phyloP scores from a whole-genome alignment of 2,888 invertebrate genomes.

The Brachyptera putata region DNA sequence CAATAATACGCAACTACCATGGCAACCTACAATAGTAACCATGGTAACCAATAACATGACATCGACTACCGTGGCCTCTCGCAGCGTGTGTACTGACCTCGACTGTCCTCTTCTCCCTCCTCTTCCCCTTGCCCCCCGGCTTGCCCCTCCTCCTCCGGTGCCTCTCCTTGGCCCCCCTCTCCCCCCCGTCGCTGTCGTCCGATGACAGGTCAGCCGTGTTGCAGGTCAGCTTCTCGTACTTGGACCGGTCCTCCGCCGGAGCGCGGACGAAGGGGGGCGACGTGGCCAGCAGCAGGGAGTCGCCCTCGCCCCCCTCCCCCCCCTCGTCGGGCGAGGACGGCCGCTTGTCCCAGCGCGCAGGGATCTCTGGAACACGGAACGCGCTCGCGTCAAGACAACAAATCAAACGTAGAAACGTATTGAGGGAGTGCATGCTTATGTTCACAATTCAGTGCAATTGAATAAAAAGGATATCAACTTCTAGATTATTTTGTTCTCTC shows the following conservation, averaged over 20 bases:
- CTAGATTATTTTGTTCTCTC: no score
- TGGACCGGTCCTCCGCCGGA: conserved; percentile 64
- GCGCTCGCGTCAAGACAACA: no score
- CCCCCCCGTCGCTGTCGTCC: conserved; percentile 43
- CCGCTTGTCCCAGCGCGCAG: background rate
- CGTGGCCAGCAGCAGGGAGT: conserved; percentile 33
- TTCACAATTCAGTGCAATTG: no score
- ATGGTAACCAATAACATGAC: no score
- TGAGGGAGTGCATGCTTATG: no score
- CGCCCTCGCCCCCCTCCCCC: conserved; percentile 3
- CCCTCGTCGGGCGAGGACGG: conserved; percentile 6
- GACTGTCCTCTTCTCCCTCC: conserved; percentile 38
- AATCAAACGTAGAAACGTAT: no score
- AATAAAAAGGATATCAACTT: no score
- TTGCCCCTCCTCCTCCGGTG: conserved; percentile 38
- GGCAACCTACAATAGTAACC: no score
- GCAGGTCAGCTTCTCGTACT: conserved; percentile 69
- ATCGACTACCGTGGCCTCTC: no score
- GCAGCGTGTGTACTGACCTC: background rate
- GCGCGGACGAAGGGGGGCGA: conserved; percentile 56
- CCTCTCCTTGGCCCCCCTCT: conserved; percentile 38
- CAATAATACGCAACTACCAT: no score
- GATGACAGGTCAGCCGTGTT: conserved; percentile 54
- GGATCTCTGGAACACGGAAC: background rate
- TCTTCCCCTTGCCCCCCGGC: conserved; percentile 37